Evolutionary conservation across 2,113 vertebrate species (phyloP).

Genomic region (Brachyistius frenatus): DNA sequence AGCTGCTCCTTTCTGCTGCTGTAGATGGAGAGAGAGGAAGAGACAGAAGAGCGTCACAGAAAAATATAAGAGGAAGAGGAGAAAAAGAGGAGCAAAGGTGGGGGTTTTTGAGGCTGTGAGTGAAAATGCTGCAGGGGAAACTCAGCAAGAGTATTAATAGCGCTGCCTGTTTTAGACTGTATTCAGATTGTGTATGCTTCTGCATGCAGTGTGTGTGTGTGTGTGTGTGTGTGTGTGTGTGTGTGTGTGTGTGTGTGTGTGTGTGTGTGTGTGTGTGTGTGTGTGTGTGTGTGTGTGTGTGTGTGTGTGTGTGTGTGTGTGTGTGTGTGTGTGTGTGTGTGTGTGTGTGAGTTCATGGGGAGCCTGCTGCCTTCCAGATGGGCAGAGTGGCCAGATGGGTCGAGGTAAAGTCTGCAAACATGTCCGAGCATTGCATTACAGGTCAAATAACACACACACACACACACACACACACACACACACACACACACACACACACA

Average conservation of each 20-base stretch:
- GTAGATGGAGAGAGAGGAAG: not conserved
- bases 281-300: not conserved
- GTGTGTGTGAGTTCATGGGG: constrained; percentile 3
- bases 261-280: no score
- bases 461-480: constrained; percentile 34
- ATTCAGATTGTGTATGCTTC: constrained; percentile 50
- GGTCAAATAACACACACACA: constrained; percentile 28
- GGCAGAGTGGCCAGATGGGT: constrained; percentile 42
- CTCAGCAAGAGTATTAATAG: constrained; percentile 72
- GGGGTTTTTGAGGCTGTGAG: constrained; percentile 48
- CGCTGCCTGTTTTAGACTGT: constrained; percentile 57
- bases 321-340: not conserved
- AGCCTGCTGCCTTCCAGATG: constrained; percentile 8
- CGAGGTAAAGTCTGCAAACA: constrained; percentile 1
- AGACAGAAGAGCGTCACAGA: constrained; percentile 1
- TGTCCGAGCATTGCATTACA: constrained; percentile 14
- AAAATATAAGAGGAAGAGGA: constrained; percentile 1
- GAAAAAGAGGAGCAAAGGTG: constrained; percentile 21
- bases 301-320: no score
- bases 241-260: no score
- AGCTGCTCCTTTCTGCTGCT: constrained; percentile 48
- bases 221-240: no score
- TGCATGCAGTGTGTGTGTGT: constrained; percentile 19
- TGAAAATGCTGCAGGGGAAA: constrained; percentile 63
- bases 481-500: constrained; percentile 24